phyloP scores from a whole-genome alignment of 2,113 vertebrate genomes.

The Neopipo cinnamomea region DNA sequence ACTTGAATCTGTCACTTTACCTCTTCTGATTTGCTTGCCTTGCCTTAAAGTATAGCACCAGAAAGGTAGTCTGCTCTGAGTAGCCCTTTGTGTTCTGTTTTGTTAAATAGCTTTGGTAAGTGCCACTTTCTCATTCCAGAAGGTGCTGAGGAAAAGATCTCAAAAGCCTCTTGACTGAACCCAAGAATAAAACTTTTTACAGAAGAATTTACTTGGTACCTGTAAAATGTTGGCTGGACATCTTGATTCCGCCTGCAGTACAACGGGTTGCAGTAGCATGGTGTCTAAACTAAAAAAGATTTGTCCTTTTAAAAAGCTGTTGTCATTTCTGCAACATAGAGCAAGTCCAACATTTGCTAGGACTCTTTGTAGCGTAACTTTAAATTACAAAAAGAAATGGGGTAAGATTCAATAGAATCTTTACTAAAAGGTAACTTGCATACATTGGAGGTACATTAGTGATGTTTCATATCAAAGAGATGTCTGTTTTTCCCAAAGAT shows the following conservation, averaged over 20 bases:
- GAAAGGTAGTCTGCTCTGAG: background rate
- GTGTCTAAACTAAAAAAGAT: background rate
- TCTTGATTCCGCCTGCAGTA: background rate
- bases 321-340: background rate
- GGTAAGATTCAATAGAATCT: background rate
- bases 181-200: background rate
- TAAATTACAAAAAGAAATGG: background rate
- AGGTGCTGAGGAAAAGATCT: slow-evolving; percentile 30
- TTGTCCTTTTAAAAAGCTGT: background rate
- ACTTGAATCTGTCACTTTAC: background rate
- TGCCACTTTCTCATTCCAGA: slow-evolving; percentile 18
- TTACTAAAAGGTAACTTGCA: background rate
- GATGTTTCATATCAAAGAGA: background rate
- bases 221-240: background rate
- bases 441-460: background rate
- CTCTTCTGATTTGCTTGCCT: background rate
- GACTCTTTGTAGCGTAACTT: background rate
- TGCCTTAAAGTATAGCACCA: background rate
- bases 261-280: background rate
- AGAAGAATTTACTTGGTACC: background rate
- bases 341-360: background rate
- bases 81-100: background rate
- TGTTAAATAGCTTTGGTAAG: slow-evolving; percentile 14
- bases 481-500: background rate
- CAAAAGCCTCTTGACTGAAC: slow-evolving; percentile 4